Evolutionary conservation across 1,140 invertebrate genomes (phyloP).

Genomic region (Eumaeus atala): DNA sequence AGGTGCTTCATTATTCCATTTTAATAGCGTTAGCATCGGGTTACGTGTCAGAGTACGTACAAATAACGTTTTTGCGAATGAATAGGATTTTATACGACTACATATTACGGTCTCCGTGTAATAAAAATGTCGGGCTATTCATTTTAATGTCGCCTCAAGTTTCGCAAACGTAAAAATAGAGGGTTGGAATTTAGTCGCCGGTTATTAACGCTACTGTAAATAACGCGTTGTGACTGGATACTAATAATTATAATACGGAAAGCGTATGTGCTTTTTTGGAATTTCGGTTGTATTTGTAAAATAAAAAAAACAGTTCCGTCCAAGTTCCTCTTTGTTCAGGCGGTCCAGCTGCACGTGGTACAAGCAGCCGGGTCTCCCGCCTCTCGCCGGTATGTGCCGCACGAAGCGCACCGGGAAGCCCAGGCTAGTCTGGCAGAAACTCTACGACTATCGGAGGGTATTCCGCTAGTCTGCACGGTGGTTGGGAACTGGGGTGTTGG

Average conservation of each 20-base stretch:
- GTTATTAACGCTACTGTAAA: slow-evolving; percentile 8
- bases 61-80: slow-evolving; percentile 30
- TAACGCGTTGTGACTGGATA: slow-evolving; percentile 22
- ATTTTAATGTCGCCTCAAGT: slow-evolving; percentile 9
- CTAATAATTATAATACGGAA: slow-evolving; percentile 12
- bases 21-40: slow-evolving; percentile 48
- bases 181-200: neutral
- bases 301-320: no score
- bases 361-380: no score
- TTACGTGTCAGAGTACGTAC: slow-evolving; percentile 18
- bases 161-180: slow-evolving; percentile 9
- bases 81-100: slow-evolving; percentile 28
- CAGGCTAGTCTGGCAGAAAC: no score
- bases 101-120: slow-evolving; percentile 14
- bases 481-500: no score
- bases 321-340: no score
- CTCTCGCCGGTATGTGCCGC: no score
- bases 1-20: slow-evolving; percentile 68
- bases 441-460: no score
- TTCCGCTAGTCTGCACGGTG: no score
- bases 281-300: no score
- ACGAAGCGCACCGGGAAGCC: no score
- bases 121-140: slow-evolving; percentile 12
- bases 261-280: no score
- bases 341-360: no score